Evolutionary conservation across 2,797 vertebrate genomes (phyloP).

Genomic region (Cirrhinus mrigala): DNA sequence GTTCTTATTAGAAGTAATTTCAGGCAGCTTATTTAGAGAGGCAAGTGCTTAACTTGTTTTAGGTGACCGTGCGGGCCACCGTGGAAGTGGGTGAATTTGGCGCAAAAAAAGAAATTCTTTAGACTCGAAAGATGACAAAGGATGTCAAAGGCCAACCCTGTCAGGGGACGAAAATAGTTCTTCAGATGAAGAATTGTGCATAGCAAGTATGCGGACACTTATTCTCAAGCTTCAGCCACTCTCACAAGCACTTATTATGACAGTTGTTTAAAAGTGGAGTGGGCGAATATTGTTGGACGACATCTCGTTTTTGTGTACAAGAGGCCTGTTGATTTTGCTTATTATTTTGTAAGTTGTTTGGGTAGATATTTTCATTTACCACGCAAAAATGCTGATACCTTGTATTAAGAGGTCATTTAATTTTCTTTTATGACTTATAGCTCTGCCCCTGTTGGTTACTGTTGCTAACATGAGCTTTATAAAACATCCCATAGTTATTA

Average conservation of each 20-base stretch:
- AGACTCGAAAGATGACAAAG: constrained; percentile 65
- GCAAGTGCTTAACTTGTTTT: constrained; percentile 77
- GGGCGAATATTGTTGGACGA: constrained; percentile 54
- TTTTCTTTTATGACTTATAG: background rate
- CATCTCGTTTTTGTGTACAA: constrained; percentile 50
- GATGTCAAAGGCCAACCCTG: constrained; percentile 66
- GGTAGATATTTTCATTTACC: constrained; percentile 9
- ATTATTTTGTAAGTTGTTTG: constrained; percentile 46
- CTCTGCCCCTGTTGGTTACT: background rate
- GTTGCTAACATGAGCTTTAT: background rate
- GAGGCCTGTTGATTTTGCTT: constrained; percentile 57
- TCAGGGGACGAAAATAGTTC: constrained; percentile 52
- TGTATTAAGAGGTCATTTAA: background rate
- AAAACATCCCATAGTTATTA: background rate
- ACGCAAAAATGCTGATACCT: background rate
- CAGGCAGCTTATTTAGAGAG: constrained; percentile 71
- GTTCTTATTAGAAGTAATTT: constrained; percentile 77
- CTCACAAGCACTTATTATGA: constrained; percentile 59
- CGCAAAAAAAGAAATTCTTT: constrained; percentile 61
- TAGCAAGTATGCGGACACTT: constrained; percentile 52
- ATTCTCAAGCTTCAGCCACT: constrained; percentile 54
- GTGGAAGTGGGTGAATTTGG: constrained; percentile 60
- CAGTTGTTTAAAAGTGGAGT: constrained; percentile 57
- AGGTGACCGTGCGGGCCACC: constrained; percentile 60
- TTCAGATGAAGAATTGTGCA: constrained; percentile 57